Base-by-base conservation (phyloP, 2,888 invertebrate species). In the Malthinus seriepunctatus region DNA sequence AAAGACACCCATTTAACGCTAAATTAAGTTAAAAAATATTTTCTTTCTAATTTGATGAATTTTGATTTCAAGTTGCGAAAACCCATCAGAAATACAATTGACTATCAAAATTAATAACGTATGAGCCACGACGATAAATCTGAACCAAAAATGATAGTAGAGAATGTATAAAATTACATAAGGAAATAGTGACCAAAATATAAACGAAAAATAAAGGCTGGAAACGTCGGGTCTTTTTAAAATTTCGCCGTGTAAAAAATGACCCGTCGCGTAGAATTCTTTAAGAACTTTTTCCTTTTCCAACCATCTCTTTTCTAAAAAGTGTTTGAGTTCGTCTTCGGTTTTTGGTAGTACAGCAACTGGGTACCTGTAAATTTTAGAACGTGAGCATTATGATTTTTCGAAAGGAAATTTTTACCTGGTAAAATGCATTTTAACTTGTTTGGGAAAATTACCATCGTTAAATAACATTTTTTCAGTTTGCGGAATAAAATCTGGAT, bases 391-490 rank as follows among this genome's bases (percentile, higher is more conserved):
- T 23, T 50, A 10, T 9, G 39, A 34, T 55, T 33, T 33, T 14
- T n/a, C n/a, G 12, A 51, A 39, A 46, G 31, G 31, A 39, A 37
- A 32, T 51, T n/a, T 12, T 66, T 74, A 87, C 88, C 88, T 81
- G 72, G 86, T 86, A 62, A 93, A 85, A 77, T 88, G 84, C 73
- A 93, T 89, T 74, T 90, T 88, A 8, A 93, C 88, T 72, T 89
- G 85, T 62, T 82, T 83, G 0, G 94, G 93, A 70, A 90, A 84
- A 54, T 81, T 82, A 7, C 93, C 93, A 11, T 57, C 53, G 11
- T 79, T 79, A 6, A 90, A 70, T 45, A 93, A 78, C 69, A 90
- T 88, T 14, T 83, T 74, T 76, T 95, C 93, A 14, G 86, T 88
- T 75, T 91, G 90, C 0, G 92, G 90, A 32, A 88, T 78, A 9